A percentile compares a stretch with the other conserved stretches of the same genome.
Evolutionary conservation across 2,888 invertebrate species (phyloP).

Genomic region (Dynastes hyllus): DNA sequence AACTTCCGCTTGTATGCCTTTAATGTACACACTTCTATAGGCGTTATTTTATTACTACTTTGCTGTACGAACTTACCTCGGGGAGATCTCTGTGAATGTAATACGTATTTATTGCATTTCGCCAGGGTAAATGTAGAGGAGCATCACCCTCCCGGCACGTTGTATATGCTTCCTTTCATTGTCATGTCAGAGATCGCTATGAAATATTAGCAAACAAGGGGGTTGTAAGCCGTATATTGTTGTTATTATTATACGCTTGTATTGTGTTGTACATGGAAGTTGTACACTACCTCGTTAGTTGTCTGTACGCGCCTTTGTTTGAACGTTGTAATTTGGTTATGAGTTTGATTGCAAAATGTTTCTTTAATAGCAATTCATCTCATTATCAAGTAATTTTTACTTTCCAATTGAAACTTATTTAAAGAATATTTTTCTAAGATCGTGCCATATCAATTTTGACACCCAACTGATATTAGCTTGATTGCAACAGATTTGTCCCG

Average conservation of each 20-base stretch:
- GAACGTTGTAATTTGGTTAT: too few species aligned
- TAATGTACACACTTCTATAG: conserved; percentile 9
- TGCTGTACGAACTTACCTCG: conserved; percentile 16
- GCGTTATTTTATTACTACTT: background rate
- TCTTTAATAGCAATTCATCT: too few species aligned
- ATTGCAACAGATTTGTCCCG: too few species aligned
- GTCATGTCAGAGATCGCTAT: conserved; percentile 48
- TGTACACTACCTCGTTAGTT: too few species aligned
- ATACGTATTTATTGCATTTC: conserved; percentile 10
- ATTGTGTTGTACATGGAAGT: too few species aligned
- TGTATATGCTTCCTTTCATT: conserved; percentile 24
- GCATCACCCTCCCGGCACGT: conserved; percentile 21
- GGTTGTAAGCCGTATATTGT: conserved; percentile 46
- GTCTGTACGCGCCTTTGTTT: too few species aligned
- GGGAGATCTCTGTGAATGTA: background rate
- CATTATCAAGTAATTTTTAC: too few species aligned
- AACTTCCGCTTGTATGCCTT: background rate
- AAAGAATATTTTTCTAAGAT: too few species aligned
- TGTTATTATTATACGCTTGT: conserved; percentile 20
- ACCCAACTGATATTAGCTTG: too few species aligned
- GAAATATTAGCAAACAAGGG: conserved; percentile 52
- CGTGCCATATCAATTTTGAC: too few species aligned
- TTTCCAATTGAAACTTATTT: too few species aligned
- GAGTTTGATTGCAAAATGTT: too few species aligned
- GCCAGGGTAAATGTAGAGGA: background rate